These are phyloP conservation scores for Toxotes chatareus DNA, from an alignment of 2,113 vertebrate genomes.

Conservation along the genomic window DNA sequence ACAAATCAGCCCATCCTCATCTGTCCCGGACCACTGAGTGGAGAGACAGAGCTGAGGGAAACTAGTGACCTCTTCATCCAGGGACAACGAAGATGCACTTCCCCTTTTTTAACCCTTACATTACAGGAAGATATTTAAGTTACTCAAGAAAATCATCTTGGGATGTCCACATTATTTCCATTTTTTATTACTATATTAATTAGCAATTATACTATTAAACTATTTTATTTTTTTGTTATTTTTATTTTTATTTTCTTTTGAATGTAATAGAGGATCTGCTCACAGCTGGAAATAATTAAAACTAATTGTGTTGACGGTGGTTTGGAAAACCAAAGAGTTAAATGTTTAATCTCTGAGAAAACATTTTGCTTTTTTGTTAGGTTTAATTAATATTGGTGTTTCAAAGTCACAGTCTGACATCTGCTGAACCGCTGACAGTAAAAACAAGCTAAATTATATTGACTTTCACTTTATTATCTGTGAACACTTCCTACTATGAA, in stretches of 20 bases:
- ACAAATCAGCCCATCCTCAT: slow-evolving; percentile 42
- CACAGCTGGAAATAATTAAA: slow-evolving; percentile 25
- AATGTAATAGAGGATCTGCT: not conserved
- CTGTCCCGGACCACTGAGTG: slow-evolving; percentile 47
- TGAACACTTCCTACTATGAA: not conserved
- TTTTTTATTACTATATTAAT: not conserved
- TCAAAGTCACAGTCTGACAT: slow-evolving; percentile 4
- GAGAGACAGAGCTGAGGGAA: slow-evolving; percentile 60
- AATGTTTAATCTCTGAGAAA: slow-evolving; percentile 1
- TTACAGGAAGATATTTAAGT: not conserved
- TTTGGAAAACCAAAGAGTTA: not conserved
- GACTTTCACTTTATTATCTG: not conserved
- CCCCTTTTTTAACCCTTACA: slow-evolving; percentile 28
- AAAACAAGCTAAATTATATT: not conserved
- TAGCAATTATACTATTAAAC: not conserved
- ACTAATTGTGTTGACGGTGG: slow-evolving; percentile 7
- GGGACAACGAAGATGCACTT: slow-evolving; percentile 48
- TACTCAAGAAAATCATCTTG: not conserved
- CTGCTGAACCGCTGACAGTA: not conserved
- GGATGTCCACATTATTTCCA: not conserved
- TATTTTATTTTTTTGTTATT: not conserved
- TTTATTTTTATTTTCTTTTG: too few species aligned
- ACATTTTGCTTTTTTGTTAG: not conserved
- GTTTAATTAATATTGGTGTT: not conserved
- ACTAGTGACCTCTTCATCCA: slow-evolving; percentile 54